Base-by-base conservation (phyloP, 2,888 invertebrate genomes). In the Ischnus inquisitorius region DNA sequence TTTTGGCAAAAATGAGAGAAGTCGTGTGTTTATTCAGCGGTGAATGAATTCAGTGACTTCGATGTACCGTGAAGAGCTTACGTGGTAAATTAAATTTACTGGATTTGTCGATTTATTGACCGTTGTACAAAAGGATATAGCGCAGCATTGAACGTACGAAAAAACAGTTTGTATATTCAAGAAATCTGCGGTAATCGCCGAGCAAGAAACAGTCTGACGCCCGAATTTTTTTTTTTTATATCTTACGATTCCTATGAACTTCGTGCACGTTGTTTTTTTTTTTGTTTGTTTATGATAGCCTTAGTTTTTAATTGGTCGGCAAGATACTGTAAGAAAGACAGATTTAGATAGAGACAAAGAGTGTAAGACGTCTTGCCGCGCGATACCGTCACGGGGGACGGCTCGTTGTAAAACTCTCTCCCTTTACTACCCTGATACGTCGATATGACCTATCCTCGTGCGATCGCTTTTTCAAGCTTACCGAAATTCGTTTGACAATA, bases 271-370 rank as follows among this genome's bases (percentile, higher is more conserved):
- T 62, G 43, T 54, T 54, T 69, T 57, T 34, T 65, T 71, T 64
- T 16, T 82, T 28, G 25, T 34, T 83, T 85, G 81, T 86, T 84
- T 81, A 86, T 85, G 86, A 83, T 88, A 90, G 87, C 89, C 34
- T 90, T 89, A 87, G 76, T 72, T 83, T 79, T 88, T 90, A 90
- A 90, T 90, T 89, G 89, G 88, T 90, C 88, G 84, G 86, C 87
- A 87, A 85, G 86, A 87, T 89, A 86, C 85, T 87, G 86, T 87
- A 89, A 85, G 86, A 84, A 86, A 84, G 78, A 84, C 81, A 82
- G 81, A 71, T 78, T 81, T 82, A 79, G 84, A 84, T 79, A 79
- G 82, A 79, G 84, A 84, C 82, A 76, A 84, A 75, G 82, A 82
- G 81, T 84, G 78, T 79, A 82, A 85, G 85, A 81, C 79, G 80